Conservation (phyloP, 2,113 vertebrate species). For the Dinomys branickii region DNA sequence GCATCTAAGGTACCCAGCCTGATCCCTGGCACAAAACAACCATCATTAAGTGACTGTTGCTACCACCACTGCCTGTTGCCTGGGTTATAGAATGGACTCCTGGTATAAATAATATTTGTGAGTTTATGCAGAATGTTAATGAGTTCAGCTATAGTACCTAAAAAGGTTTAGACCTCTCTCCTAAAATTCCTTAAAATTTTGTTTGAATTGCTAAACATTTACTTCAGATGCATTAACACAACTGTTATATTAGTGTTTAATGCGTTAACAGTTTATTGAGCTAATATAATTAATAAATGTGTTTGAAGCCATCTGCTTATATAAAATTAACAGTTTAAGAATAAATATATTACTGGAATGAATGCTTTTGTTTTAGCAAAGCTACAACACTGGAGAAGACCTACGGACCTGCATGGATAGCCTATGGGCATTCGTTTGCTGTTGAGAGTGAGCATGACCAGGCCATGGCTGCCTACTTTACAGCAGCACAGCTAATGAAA, state of each 20-base stretch:
- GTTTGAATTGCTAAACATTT: not conserved
- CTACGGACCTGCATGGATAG: slow-evolving; percentile 98
- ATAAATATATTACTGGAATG: not conserved
- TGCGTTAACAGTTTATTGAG: not conserved
- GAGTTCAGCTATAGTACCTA: not conserved
- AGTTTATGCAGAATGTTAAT: not conserved
- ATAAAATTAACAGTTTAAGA: not conserved
- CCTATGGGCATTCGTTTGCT: slow-evolving; percentile 97
- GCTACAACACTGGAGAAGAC: slow-evolving; percentile 97
- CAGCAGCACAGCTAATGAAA: slow-evolving; percentile 99
- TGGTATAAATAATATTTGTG: not conserved
- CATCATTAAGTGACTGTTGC: not conserved
- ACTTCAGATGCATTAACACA: slow-evolving; percentile 1
- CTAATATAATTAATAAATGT: not conserved
- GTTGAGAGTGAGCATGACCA: slow-evolving; percentile 99
- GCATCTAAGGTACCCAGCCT: not conserved
- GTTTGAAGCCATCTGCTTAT: not conserved
- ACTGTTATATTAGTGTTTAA: not conserved
- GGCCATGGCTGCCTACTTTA: slow-evolving; percentile 99
- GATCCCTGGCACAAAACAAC: not conserved
- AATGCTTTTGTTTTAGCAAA: slow-evolving; percentile 89
- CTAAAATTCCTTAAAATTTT: slow-evolving; percentile 7
- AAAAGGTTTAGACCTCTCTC: not conserved
- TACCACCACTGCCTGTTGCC: not conserved
- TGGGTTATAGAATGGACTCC: not conserved